A percentile compares a stretch with the other conserved stretches of the same genome.
These are phyloP conservation scores for Cynoglossus semilaevis DNA, from an alignment of 2,113 vertebrate species.

Conservation along the genomic window DNA sequence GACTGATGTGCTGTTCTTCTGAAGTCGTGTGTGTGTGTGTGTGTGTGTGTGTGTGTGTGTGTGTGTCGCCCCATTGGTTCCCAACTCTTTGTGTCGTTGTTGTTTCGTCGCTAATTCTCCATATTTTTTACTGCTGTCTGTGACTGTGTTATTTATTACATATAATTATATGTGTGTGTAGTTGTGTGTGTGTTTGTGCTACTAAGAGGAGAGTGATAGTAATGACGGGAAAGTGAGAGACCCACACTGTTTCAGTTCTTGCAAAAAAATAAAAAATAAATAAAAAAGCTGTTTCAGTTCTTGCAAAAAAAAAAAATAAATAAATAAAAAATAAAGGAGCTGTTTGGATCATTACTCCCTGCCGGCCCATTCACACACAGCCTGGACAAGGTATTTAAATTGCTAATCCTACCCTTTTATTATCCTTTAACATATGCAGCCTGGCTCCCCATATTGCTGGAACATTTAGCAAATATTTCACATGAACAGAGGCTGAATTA, in stretches of 20 bases:
- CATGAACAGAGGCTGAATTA: slow-evolving; percentile 41
- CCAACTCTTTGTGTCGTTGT: too few species aligned
- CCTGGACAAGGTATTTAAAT: slow-evolving; percentile 64
- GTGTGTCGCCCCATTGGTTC: neutral
- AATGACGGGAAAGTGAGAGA: slow-evolving; percentile 26
- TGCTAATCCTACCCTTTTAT: slow-evolving; percentile 63
- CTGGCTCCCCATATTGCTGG: slow-evolving; percentile 40
- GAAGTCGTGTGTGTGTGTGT: slow-evolving; percentile 23
- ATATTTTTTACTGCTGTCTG: neutral
- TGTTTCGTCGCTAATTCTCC: too few species aligned
- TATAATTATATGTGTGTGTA: neutral
- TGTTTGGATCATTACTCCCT: slow-evolving; percentile 59
- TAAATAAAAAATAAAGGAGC: slow-evolving; percentile 6
- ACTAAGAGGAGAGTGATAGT: neutral
- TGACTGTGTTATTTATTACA: neutral
- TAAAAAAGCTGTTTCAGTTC: slow-evolving; percentile 22
- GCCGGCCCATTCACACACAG: slow-evolving; percentile 50
- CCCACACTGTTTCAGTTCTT: slow-evolving; percentile 14
- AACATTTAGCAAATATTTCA: slow-evolving; percentile 64
- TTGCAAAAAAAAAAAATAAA: neutral
- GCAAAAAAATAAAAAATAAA: too few species aligned
- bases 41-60: slow-evolving; percentile 19
- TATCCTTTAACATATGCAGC: slow-evolving; percentile 35
- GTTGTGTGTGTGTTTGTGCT: neutral
- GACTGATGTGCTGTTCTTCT: slow-evolving; percentile 45